Evolutionary conservation across 2,113 vertebrate genomes (phyloP).

Genomic region (Notiomystis cincta): DNA sequence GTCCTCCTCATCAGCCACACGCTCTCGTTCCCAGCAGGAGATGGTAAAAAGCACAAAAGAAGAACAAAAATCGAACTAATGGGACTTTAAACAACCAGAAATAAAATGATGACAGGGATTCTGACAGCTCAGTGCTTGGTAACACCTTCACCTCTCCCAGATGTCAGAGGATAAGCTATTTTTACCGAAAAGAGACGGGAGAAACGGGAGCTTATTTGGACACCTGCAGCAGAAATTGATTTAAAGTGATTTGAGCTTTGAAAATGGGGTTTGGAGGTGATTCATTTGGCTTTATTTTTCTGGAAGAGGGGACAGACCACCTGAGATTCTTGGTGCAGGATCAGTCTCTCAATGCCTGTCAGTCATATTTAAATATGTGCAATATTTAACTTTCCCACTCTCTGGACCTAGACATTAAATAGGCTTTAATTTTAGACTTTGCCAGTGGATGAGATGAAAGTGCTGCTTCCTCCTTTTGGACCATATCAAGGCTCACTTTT

Average conservation of each 20-base stretch:
- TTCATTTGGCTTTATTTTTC: neutral
- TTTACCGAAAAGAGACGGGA: conserved; percentile 36
- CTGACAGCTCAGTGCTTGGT: conserved; percentile 53
- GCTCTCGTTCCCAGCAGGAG: neutral
- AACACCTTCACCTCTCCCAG: conserved; percentile 57
- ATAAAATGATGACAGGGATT: conserved; percentile 21
- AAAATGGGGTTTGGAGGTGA: neutral
- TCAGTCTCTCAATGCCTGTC: neutral
- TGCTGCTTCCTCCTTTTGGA: neutral
- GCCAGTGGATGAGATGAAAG: neutral
- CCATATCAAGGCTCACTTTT: neutral
- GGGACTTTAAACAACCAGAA: conserved; percentile 35
- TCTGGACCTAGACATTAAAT: neutral
- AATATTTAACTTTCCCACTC: neutral
- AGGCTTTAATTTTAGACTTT: neutral
- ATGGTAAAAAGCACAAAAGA: neutral
- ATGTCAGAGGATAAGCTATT: conserved; percentile 55
- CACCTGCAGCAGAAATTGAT: conserved; percentile 40
- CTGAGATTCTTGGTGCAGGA: neutral
- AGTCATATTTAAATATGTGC: neutral
- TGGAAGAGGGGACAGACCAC: neutral
- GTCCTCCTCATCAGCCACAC: neutral
- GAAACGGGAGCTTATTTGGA: conserved; percentile 38
- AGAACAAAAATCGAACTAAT: conserved; percentile 28
- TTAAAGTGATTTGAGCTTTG: neutral